A percentile compares a stretch with the other conserved stretches of the same genome.
Conservation (phyloP, 2,113 vertebrate species). For the Lipophrys pholis region DNA sequence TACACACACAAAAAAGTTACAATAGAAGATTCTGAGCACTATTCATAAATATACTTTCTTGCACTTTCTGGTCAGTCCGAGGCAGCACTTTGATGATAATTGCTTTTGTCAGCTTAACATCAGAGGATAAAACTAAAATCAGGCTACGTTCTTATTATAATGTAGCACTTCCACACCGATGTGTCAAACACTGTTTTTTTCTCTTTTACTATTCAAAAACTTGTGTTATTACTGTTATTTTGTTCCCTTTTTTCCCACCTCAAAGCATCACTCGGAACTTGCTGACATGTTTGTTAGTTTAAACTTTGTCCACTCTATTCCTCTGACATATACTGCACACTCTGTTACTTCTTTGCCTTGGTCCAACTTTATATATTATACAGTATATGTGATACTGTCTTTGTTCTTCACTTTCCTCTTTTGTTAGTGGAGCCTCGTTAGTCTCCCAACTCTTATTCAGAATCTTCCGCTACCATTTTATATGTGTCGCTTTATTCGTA, state of each 20-base stretch:
- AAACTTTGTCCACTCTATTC: too few relatives aligned
- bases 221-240: background rate
- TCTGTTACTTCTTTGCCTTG: background rate
- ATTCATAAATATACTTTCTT: background rate
- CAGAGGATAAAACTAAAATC: background rate
- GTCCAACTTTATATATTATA: background rate
- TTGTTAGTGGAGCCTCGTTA: constrained; percentile 1
- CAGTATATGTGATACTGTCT: background rate
- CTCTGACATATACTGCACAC: background rate
- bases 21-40: too few relatives aligned
- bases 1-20: too few relatives aligned
- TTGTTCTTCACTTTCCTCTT: constrained; percentile 4
- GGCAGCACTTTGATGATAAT: background rate
- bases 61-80: background rate
- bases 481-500: constrained; percentile 14
- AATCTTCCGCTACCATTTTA: constrained; percentile 28
- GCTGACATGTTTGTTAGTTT: too few relatives aligned
- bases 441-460: constrained; percentile 23
- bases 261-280: too few relatives aligned
- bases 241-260: background rate
- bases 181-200: too few relatives aligned
- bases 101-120: background rate
- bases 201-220: background rate
- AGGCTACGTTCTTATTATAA: too few relatives aligned
- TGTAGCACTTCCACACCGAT: too few relatives aligned